A percentile compares a stretch with the other conserved stretches of the same genome.
Conservation (phyloP, 2,113 vertebrate species). For the Theristicus caerulescens region DNA sequence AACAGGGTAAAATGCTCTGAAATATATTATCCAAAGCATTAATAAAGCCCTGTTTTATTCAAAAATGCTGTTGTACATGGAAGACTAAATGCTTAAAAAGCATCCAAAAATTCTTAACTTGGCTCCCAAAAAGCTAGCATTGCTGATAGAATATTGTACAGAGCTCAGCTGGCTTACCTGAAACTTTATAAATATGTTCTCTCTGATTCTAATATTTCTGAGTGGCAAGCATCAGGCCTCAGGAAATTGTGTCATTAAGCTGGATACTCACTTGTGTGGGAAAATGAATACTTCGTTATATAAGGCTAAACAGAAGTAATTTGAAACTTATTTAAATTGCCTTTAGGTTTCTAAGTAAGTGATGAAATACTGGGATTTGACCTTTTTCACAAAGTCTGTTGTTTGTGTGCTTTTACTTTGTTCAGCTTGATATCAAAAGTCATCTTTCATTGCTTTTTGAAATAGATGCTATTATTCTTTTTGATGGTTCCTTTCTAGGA, state of each 20-base stretch:
- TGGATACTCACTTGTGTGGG: neutral
- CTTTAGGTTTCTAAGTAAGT: neutral
- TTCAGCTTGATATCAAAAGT: conserved; percentile 13
- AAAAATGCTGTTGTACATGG: neutral
- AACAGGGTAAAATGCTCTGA: neutral
- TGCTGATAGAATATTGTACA: neutral
- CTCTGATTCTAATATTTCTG: neutral
- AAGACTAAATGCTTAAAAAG: neutral
- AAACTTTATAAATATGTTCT: neutral
- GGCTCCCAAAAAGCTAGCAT: neutral
- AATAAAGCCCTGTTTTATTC: neutral
- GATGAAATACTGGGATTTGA: neutral
- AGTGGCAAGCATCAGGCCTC: neutral
- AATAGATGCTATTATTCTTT: neutral
- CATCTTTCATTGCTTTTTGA: conserved; percentile 4
- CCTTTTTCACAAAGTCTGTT: neutral
- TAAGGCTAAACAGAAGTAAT: neutral
- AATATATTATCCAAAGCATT: neutral
- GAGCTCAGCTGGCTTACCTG: neutral
- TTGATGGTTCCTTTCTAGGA: conserved; percentile 18
- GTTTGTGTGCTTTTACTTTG: neutral
- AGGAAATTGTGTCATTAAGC: neutral
- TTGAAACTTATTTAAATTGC: neutral
- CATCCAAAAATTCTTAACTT: neutral
- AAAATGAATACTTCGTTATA: neutral